phyloP scores from a whole-genome alignment of 2,888 invertebrate genomes.

The Salticus scenicus region DNA sequence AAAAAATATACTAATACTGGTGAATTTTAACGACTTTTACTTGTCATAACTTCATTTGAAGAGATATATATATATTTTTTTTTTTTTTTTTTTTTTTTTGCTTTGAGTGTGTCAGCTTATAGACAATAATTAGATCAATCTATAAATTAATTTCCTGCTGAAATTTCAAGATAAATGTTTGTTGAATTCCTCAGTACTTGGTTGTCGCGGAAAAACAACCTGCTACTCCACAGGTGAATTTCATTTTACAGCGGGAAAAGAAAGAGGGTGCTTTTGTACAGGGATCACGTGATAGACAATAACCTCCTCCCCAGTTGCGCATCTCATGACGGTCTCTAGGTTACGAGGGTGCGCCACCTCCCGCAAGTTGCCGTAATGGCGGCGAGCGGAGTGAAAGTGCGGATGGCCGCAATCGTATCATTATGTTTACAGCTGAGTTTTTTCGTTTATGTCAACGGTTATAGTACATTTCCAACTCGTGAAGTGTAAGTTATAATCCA shows the following conservation, averaged over 20 bases:
- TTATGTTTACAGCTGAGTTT: slow-evolving; percentile 42
- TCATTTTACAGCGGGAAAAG: slow-evolving; percentile 21
- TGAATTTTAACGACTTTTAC: neutral
- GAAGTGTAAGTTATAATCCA: slow-evolving; percentile 42
- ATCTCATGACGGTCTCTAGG: slow-evolving; percentile 50
- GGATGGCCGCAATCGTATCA: slow-evolving; percentile 38
- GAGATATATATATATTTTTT: no score
- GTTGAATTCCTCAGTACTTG: no score
- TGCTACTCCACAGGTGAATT: slow-evolving; percentile 10
- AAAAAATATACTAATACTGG: no score
- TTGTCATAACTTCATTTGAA: no score
- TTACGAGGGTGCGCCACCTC: slow-evolving; percentile 47
- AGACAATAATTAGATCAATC: no score
- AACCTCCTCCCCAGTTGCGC: slow-evolving; percentile 50
- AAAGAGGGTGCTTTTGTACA: neutral
- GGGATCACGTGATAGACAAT: slow-evolving; percentile 16
- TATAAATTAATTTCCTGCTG: no score
- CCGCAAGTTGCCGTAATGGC: slow-evolving; percentile 67
- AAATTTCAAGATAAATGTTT: no score
- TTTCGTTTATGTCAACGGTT: slow-evolving; percentile 43
- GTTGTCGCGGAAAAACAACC: neutral
- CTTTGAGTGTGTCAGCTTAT: no score
- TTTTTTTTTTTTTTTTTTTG: no score
- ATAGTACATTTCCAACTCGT: slow-evolving; percentile 48
- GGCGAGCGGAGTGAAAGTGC: slow-evolving; percentile 50